Base-by-base conservation (phyloP, 2,888 invertebrate genomes). In the Linnaemya vulpina region DNA sequence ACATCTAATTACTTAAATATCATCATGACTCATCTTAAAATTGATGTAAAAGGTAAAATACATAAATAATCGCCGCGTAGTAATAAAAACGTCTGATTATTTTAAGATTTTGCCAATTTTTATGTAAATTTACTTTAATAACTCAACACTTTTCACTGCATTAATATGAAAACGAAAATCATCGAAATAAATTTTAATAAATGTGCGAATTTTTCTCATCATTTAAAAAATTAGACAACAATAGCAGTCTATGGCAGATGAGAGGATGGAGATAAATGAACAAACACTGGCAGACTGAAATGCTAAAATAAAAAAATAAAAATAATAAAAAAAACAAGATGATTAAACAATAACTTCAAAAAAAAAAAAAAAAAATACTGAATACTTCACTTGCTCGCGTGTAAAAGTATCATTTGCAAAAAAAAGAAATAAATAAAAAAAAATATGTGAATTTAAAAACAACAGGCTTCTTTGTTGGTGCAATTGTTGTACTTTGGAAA, bases 191-290 rank as follows among this genome's bases (percentile, higher is more conserved):
- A 77, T 77, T 77, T 75, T 81, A 84, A 84, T 84, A 82, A 84
- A 82, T 84, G 84, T 84, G 84, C 15, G 84, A 81, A 84, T 78
- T 74, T 84, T 84, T 84, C 84, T 65, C 84, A 84, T 62, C 68
- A 78, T 84, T 63, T 80, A 55, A 43, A 65, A 77, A 68, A 68
- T 38, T 73, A 80, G 73, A 84, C 75, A 84, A 84, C 76, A 84
- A 81, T 63, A 82, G n/a, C n/a, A n/a, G 22, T 22, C 53, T 43
- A 63, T 25, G 17, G 68, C n/a, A 51, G 17, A 35, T 67, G 65
- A n/a, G 15, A 51, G 73, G 53, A 11, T 40, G 15, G 13, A 62
- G 62, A 60, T 60, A 60, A 38, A 74, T 51, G 51, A 46, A 58
- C 25, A 13, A 49, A 35, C 3, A 55, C 3, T 67, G 40, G 46